Percentiles rank a stretch among this genome's conserved stretches.
phyloP scores from a whole-genome alignment of 1,140 invertebrate genomes.

The Drosophila chauvacae region DNA sequence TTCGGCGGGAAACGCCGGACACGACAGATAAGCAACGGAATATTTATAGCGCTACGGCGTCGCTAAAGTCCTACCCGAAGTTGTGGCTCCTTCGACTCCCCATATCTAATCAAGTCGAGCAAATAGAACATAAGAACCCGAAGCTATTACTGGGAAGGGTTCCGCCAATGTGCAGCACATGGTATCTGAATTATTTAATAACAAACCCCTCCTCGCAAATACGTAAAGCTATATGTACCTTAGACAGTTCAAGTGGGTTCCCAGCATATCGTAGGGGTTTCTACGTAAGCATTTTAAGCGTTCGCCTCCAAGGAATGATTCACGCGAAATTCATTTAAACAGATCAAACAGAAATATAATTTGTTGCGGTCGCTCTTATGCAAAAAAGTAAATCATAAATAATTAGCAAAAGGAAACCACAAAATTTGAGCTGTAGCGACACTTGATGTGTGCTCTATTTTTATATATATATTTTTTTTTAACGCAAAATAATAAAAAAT shows the following conservation, averaged over 20 bases:
- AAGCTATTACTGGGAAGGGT: slow-evolving; percentile 61
- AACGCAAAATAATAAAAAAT: neutral
- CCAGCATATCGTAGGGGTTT: slow-evolving; percentile 24
- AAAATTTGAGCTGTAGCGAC: slow-evolving; percentile 1
- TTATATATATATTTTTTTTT: neutral
- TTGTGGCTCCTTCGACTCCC: slow-evolving; percentile 21
- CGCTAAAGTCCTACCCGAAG: slow-evolving; percentile 54
- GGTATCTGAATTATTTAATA: slow-evolving; percentile 46
- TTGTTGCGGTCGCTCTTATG: slow-evolving; percentile 6
- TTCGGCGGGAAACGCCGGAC: slow-evolving; percentile 19
- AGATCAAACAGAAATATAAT: slow-evolving; percentile 46
- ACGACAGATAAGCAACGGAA: slow-evolving; percentile 70
- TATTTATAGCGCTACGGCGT: slow-evolving; percentile 65
- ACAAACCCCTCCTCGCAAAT: slow-evolving; percentile 22
- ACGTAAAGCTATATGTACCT: neutral
- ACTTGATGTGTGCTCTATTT: slow-evolving; percentile 14
- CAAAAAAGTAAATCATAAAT: slow-evolving; percentile 13
- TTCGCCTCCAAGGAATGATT: slow-evolving; percentile 41
- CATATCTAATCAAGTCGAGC: slow-evolving; percentile 68
- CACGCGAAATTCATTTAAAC: slow-evolving; percentile 50
- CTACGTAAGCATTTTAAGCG: slow-evolving; percentile 20
- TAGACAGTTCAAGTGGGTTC: slow-evolving; percentile 50
- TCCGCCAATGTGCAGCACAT: slow-evolving; percentile 19
- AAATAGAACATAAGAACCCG: slow-evolving; percentile 63
- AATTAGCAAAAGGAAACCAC: slow-evolving; percentile 25